Evolutionary conservation across 1,140 invertebrate species (phyloP).

Genomic region (Meloidogyne chitwoodi): DNA sequence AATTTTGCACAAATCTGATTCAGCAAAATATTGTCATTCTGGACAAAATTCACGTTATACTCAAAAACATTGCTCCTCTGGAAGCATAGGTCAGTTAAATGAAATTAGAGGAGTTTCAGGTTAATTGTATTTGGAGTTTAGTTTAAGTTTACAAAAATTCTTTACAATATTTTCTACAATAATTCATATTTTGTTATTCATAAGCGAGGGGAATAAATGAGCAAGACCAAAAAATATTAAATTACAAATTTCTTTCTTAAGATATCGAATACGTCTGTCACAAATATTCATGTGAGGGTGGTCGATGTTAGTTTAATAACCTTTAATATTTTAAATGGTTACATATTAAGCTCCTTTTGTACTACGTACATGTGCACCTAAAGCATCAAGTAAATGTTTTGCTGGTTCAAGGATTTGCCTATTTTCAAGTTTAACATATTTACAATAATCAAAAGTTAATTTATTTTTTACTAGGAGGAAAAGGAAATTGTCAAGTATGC

Average conservation of each 20-base stretch:
- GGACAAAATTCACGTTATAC: constrained; percentile 2
- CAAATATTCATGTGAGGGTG: constrained; percentile 6
- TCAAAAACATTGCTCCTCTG: constrained; percentile 3
- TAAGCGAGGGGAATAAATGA: no score
- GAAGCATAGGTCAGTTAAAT: constrained; percentile 8
- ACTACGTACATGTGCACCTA: constrained; percentile 14
- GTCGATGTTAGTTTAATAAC: neutral
- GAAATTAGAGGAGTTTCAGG: neutral
- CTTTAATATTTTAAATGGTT: neutral
- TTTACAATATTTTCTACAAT: no score
- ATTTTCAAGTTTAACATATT: constrained; percentile 14
- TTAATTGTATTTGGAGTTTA: no score
- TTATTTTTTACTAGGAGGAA: neutral
- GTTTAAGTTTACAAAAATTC: no score
- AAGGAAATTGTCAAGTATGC: neutral
- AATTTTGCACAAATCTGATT: neutral
- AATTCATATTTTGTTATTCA: no score
- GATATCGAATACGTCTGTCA: constrained; percentile 18
- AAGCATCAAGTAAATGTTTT: neutral
- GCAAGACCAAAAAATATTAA: no score
- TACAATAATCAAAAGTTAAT: neutral
- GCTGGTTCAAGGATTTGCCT: constrained; percentile 13
- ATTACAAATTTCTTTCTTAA: neutral
- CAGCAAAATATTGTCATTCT: constrained; percentile 16
- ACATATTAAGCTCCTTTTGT: constrained; percentile 9